A percentile compares a stretch with the other conserved stretches of the same genome.
These are phyloP conservation scores for Psilopogon haemacephalus DNA, from an alignment of 2,113 vertebrate genomes.

Conservation along the genomic window DNA sequence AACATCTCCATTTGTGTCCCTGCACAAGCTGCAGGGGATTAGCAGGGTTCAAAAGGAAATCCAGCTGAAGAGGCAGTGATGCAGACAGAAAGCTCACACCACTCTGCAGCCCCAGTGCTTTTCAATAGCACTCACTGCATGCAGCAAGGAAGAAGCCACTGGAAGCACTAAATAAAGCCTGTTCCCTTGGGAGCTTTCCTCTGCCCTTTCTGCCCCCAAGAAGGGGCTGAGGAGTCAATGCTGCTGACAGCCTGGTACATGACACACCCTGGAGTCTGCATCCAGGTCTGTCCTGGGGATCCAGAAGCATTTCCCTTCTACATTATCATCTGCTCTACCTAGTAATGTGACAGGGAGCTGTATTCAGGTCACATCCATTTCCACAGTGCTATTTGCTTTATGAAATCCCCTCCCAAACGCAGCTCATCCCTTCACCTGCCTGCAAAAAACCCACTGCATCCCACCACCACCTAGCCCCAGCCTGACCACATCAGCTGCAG, in stretches of 20 bases:
- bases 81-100: neutral
- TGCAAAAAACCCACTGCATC: neutral
- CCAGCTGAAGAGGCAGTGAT: neutral
- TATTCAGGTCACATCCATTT: neutral
- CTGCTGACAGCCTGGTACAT: neutral
- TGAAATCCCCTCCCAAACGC: neutral
- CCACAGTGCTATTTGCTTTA: neutral
- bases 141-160: slow-evolving; percentile 26
- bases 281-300: neutral
- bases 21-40: neutral
- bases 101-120: neutral
- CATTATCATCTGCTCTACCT: neutral
- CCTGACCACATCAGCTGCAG: neutral
- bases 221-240: neutral
- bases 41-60: neutral
- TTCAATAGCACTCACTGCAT: neutral
- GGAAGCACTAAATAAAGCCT: slow-evolving; percentile 27
- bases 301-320: neutral
- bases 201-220: neutral
- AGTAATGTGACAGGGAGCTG: neutral
- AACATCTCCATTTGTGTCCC: neutral
- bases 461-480: neutral
- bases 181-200: neutral
- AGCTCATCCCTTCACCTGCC: neutral
- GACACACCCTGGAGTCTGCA: slow-evolving; percentile 8